Evolutionary conservation across 2,113 vertebrate species (phyloP), one percentile per base, ranked within the genome.

Genomic region (Shinisaurus crocodilurus): DNA sequence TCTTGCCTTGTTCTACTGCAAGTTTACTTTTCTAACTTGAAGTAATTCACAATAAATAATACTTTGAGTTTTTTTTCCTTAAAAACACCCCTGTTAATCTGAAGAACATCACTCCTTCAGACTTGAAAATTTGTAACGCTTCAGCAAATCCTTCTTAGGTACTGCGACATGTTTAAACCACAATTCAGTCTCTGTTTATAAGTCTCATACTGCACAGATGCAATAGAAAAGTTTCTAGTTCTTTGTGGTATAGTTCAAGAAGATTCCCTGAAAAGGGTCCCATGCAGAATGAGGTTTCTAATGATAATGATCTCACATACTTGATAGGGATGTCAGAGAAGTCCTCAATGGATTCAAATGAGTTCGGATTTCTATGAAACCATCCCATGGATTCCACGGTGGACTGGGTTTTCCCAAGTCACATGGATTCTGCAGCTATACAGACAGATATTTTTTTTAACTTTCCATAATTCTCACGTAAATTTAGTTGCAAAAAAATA

Each of bases 11-110:
- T 79, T 57, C 40, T 79, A 70, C 48, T 60, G 54, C 8, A 72
- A 20, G 32, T 82, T 74, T 27, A 69, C 29, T 88, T 85, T 57
- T 77, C 74, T 88, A 72, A 13, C 15, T 25, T 43, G 48, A 88
- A 88, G 45, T 74, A 87, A 82, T 81, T 48, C 67, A 74, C 77
- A 74, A 87, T 45, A 82, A 82, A 45, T 6, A 48, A 12, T 81
- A 18, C 13, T 74, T 72, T 63, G 65, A 63, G 65, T 50, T 43
- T 74, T 34, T 60, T 48, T 15, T 7, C 6, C 13, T 29, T 75
- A 27, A 45, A 76, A 77, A 76, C n/a, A 85, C 27, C 60, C 15
- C 60, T 50, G 45, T 81, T 82, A 65, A 60, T 16, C 45, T 45
- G 43, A 83, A 37, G 25, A 32, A 79, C 40, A 63, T 34, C 25